phyloP scores from a whole-genome alignment of 92 coral and sea anemone genomes.

The Zoanthus sociatus region DNA sequence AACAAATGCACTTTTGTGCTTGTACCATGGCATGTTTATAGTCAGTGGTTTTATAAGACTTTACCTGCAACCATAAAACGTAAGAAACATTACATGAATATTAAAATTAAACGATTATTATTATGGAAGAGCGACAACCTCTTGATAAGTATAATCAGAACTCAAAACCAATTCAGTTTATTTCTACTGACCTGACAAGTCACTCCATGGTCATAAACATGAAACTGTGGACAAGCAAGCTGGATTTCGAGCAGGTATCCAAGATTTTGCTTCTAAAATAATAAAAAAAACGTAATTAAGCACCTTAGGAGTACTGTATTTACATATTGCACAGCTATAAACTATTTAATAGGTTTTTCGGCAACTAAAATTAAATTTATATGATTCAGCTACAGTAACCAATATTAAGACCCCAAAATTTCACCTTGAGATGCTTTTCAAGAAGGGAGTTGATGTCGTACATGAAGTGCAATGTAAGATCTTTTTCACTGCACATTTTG shows the following conservation, averaged over 20 bases:
- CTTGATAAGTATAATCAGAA: too few species aligned
- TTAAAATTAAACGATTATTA: background rate
- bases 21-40: background rate
- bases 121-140: too few species aligned
- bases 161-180: background rate
- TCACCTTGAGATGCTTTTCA: slow-evolving; percentile 62
- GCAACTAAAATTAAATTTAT: background rate
- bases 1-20: background rate
- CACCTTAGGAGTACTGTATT: background rate
- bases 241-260: slow-evolving; percentile 56
- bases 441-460: slow-evolving; percentile 68
- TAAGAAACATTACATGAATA: background rate
- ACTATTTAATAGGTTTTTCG: background rate
- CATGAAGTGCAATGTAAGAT: slow-evolving; percentile 56
- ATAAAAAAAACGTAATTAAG: slow-evolving; percentile 5
- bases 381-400: too few species aligned
- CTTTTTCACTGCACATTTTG: slow-evolving; percentile 18
- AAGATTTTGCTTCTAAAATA: slow-evolving; percentile 62
- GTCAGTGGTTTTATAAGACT: slow-evolving; percentile 5
- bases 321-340: background rate
- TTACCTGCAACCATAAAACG: background rate
- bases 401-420: background rate
- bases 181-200: slow-evolving; percentile 62
- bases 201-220: slow-evolving; percentile 71
- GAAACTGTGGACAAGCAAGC: slow-evolving; percentile 76